These are phyloP conservation scores for Acleris literana DNA, from an alignment of 2,888 invertebrate genomes.

Conservation along the genomic window DNA sequence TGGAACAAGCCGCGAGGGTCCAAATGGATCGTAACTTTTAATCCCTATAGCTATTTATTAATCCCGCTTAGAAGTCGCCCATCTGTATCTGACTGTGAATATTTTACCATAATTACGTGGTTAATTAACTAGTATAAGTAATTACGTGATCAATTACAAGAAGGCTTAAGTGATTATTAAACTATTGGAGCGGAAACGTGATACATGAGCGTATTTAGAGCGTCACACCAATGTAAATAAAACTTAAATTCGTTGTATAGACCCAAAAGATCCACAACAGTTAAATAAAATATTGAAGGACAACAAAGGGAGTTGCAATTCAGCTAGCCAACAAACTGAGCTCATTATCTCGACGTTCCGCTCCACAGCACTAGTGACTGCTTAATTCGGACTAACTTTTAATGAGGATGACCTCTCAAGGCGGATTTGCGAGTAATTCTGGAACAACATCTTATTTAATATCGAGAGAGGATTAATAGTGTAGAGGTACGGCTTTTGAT, in stretches of 20 bases:
- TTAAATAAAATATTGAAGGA: not conserved
- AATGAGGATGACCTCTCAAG: conserved; percentile 20
- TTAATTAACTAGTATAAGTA: conserved; percentile 22
- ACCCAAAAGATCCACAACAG: too few relatives aligned
- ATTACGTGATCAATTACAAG: conserved; percentile 30
- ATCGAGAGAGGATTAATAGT: not conserved
- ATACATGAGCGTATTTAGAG: conserved; percentile 10
- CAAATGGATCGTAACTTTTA: conserved; percentile 40
- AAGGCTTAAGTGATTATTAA: conserved; percentile 10
- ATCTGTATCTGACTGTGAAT: not conserved
- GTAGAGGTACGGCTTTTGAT: too few relatives aligned
- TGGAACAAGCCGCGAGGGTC: conserved; percentile 44
- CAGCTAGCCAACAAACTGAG: conserved; percentile 3
- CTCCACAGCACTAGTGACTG: conserved; percentile 11
- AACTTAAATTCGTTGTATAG: too few relatives aligned
- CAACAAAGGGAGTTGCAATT: not conserved
- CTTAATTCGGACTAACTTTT: conserved; percentile 17
- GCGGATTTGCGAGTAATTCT: conserved; percentile 1
- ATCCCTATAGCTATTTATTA: conserved; percentile 12
- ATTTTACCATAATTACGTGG: conserved; percentile 19
- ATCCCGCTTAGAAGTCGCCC: conserved; percentile 19
- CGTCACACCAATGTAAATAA: conserved; percentile 1
- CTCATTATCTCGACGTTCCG: conserved; percentile 14
- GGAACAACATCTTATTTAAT: not conserved
- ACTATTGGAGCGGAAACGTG: conserved; percentile 19